These are phyloP conservation scores for Habropoda laboriosa DNA, from an alignment of 1,140 invertebrate species.

Conservation along the genomic window DNA sequence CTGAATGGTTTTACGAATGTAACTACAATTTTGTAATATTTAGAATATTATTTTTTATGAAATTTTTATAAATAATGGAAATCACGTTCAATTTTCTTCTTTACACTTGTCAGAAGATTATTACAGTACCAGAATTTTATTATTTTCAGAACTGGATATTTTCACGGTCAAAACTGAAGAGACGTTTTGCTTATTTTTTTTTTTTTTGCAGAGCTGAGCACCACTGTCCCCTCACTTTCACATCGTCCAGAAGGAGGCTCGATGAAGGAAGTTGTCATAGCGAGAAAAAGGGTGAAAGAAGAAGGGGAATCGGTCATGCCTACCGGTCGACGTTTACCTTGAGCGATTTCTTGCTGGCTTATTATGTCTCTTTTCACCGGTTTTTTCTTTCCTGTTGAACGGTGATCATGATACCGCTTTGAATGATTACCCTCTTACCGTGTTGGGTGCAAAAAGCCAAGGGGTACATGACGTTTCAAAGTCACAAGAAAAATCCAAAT, in stretches of 20 bases:
- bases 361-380: constrained; percentile 37
- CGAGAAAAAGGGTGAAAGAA: constrained; percentile 59
- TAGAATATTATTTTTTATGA: too few species aligned
- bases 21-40: too few species aligned
- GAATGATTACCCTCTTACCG: constrained; percentile 35
- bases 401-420: not conserved
- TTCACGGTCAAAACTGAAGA: not conserved
- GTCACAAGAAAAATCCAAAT: not conserved
- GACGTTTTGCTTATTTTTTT: not conserved
- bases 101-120: too few species aligned
- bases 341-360: constrained; percentile 61
- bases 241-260: constrained; percentile 43
- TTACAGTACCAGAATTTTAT: too few species aligned
- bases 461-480: not conserved
- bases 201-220: constrained; percentile 53
- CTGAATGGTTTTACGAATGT: too few species aligned
- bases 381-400: constrained; percentile 39
- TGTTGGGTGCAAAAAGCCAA: not conserved
- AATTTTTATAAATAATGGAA: too few species aligned
- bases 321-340: constrained; percentile 70
- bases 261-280: constrained; percentile 59
- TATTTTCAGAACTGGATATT: not conserved
- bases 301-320: constrained; percentile 62
- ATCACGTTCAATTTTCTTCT: too few species aligned
- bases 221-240: constrained; percentile 70